Percentiles rank a stretch among this genome's conserved stretches.
phyloP scores from a whole-genome alignment of 2,113 vertebrate species.

The Myiozetetes cayanensis region DNA sequence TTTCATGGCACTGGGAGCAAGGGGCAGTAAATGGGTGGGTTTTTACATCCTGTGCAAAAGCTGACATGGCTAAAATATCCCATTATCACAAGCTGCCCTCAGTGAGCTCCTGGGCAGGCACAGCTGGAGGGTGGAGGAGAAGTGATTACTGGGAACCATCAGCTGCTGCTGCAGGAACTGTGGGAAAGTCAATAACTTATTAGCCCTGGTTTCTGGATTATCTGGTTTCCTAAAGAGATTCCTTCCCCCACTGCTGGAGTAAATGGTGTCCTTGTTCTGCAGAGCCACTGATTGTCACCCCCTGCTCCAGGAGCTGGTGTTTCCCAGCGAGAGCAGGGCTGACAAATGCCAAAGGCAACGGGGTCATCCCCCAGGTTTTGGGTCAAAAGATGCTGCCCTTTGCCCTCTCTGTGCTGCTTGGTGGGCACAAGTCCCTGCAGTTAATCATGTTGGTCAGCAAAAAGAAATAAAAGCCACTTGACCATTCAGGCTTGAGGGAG shows the following conservation, averaged over 20 bases:
- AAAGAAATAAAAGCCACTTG: background rate
- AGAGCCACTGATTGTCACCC: background rate
- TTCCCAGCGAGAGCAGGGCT: background rate
- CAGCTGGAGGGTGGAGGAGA: slow-evolving; percentile 36
- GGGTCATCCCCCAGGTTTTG: background rate
- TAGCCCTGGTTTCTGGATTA: slow-evolving; percentile 35
- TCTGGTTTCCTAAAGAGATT: slow-evolving; percentile 17
- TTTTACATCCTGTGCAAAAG: slow-evolving; percentile 32
- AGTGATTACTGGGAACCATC: slow-evolving; percentile 23
- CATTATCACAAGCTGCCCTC: slow-evolving; percentile 1
- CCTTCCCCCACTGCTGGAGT: background rate
- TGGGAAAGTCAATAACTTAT: slow-evolving; percentile 46
- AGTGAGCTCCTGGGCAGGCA: slow-evolving; percentile 27
- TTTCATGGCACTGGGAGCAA: background rate
- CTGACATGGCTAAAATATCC: slow-evolving; percentile 39
- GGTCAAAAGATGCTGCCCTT: background rate
- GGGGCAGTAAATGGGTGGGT: background rate
- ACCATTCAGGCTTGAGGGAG: background rate
- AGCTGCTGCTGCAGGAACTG: background rate
- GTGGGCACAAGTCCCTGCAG: background rate
- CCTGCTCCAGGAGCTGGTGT: background rate
- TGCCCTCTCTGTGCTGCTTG: background rate
- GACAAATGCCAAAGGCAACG: background rate
- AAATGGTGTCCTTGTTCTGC: background rate
- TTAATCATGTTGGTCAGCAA: background rate